A percentile compares a stretch with the other conserved stretches of the same genome.
These are phyloP conservation scores for Amphipyra berbera DNA, from an alignment of 2,888 invertebrate species.

Conservation along the genomic window DNA sequence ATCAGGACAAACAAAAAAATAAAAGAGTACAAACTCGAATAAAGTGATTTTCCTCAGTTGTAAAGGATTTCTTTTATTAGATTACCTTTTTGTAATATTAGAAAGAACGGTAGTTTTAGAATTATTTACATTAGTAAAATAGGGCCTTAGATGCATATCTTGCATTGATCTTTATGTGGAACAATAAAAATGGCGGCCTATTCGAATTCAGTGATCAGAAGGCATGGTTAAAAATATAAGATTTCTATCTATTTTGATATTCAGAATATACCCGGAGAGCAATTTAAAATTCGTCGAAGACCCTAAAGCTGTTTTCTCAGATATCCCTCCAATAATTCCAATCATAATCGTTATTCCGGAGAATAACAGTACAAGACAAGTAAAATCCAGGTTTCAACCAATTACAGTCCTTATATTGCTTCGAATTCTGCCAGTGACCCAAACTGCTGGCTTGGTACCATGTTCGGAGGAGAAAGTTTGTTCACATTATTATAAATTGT, in stretches of 20 bases:
- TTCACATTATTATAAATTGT: conserved; percentile 71
- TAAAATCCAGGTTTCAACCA: conserved; percentile 40
- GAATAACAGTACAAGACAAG: conserved; percentile 32
- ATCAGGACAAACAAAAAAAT: conserved; percentile 15
- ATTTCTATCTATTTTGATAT: too few relatives aligned
- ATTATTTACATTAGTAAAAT: neutral
- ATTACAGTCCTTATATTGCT: conserved; percentile 55
- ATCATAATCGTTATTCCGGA: conserved; percentile 26
- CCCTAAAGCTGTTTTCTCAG: neutral
- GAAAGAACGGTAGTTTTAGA: neutral
- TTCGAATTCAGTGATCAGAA: too few relatives aligned
- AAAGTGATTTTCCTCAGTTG: conserved; percentile 9
- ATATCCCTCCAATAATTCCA: conserved; percentile 6
- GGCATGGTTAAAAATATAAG: too few relatives aligned
- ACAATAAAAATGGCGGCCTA: too few relatives aligned
- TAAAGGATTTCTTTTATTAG: conserved; percentile 26
- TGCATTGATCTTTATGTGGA: too few relatives aligned
- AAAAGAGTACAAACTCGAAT: neutral
- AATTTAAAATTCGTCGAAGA: neutral
- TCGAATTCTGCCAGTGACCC: conserved; percentile 37
- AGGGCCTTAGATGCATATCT: too few relatives aligned
- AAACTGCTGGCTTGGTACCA: conserved; percentile 51
- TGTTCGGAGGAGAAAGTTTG: conserved; percentile 64
- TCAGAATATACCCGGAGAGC: too few relatives aligned
- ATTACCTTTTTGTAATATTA: conserved; percentile 10